Evolutionary conservation across 2,888 invertebrate species (phyloP).

Genomic region (Eueremaeus valkanovi): DNA sequence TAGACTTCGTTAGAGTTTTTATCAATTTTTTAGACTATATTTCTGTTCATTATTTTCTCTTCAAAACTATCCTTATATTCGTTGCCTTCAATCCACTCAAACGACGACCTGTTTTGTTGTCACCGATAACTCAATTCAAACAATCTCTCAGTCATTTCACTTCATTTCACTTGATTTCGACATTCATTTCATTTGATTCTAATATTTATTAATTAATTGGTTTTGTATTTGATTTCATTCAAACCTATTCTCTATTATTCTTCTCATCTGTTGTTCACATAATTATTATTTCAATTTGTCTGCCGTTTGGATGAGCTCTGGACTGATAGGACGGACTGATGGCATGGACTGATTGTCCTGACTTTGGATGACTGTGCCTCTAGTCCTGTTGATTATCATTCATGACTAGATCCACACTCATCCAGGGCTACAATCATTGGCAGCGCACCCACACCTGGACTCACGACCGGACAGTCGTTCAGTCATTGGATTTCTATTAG

Average conservation of each 20-base stretch:
- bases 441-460: neutral
- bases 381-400: slow-evolving; percentile 19
- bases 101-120: slow-evolving; percentile 9
- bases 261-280: neutral
- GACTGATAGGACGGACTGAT: neutral
- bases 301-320: neutral
- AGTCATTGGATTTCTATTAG: neutral
- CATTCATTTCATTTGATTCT: too few species aligned
- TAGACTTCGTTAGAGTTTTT: too few species aligned
- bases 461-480: neutral
- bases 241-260: too few species aligned
- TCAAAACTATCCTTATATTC: neutral
- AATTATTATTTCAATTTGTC: too few species aligned
- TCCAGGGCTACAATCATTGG: slow-evolving; percentile 31
- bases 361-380: slow-evolving; percentile 36
- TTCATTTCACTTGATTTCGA: neutral
- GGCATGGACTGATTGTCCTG: neutral
- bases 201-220: too few species aligned
- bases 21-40: neutral
- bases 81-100: too few species aligned
- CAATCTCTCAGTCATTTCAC: neutral
- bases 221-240: too few species aligned
- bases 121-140: neutral
- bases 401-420: slow-evolving; percentile 44
- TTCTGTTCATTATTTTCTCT: neutral